Evolutionary conservation across 30 jellyfish, hydroid and myxozoan genomes (phyloP).

Genomic region (Pseudorhiza aurosa): DNA sequence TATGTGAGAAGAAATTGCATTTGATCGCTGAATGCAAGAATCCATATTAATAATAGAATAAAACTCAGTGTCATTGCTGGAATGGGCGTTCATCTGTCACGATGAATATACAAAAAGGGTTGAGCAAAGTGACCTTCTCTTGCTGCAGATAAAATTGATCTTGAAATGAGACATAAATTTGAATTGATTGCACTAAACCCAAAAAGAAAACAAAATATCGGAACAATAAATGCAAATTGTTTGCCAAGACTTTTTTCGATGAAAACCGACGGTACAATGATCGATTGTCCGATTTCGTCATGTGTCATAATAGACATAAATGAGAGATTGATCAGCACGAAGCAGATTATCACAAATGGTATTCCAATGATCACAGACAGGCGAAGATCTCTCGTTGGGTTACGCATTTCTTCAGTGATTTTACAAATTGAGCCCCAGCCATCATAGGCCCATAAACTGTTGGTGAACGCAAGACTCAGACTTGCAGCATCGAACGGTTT

Average conservation of each 20-base stretch:
- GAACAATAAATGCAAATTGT: slow-evolving; percentile 7
- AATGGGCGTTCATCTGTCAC: slow-evolving; percentile 13
- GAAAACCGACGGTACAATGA: slow-evolving; percentile 13
- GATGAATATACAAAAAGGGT: slow-evolving; percentile 14
- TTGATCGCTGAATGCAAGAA: not conserved
- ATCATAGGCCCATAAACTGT: slow-evolving; percentile 22
- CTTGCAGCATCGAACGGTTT: slow-evolving; percentile 1
- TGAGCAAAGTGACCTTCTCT: slow-evolving; percentile 45
- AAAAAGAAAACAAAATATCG: slow-evolving; percentile 3
- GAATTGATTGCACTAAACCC: slow-evolving; percentile 26
- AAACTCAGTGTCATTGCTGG: not conserved
- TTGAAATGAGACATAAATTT: not conserved
- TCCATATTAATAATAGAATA: not conserved
- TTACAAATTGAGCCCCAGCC: slow-evolving; percentile 44
- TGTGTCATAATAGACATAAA: slow-evolving; percentile 13
- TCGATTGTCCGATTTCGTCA: slow-evolving; percentile 21
- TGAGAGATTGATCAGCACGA: not conserved
- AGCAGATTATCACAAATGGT: slow-evolving; percentile 23
- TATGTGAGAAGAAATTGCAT: not conserved
- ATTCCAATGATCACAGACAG: slow-evolving; percentile 21
- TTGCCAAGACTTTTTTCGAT: slow-evolving; percentile 15
- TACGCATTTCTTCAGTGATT: slow-evolving; percentile 26
- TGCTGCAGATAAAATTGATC: slow-evolving; percentile 33
- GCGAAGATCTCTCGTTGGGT: slow-evolving; percentile 15
- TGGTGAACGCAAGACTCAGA: slow-evolving; percentile 21